Evolutionary conservation across 2,113 vertebrate genomes (phyloP).

Genomic region (Cygnus atratus): DNA sequence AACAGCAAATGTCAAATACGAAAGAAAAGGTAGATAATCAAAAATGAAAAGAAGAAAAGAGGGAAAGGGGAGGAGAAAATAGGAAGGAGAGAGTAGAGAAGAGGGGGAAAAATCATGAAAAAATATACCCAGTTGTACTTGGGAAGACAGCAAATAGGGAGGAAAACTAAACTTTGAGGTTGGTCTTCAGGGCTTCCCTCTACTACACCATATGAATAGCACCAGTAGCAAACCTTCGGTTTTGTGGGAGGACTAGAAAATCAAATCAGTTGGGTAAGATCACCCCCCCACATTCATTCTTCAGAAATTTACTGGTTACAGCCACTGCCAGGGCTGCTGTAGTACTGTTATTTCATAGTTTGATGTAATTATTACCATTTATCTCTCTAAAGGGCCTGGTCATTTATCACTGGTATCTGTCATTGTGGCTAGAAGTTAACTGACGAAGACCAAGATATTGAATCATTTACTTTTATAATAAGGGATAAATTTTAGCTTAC

Average conservation of each 20-base stretch:
- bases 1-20: background rate
- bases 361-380: constrained; percentile 23
- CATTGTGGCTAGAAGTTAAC: background rate
- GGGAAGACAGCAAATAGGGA: background rate
- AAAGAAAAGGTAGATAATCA: background rate
- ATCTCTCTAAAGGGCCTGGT: background rate
- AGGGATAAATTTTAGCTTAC: background rate
- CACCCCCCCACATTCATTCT: background rate
- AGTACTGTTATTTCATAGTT: background rate
- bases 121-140: background rate
- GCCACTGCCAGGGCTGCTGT: background rate
- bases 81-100: background rate
- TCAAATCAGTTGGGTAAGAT: background rate
- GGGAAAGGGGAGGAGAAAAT: background rate
- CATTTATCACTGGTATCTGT: background rate
- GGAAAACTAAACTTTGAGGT: background rate
- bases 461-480: background rate
- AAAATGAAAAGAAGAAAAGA: background rate
- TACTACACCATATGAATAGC: background rate
- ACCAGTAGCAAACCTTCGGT: background rate
- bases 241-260: background rate
- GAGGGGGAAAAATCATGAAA: background rate
- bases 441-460: background rate
- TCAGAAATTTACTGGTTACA: background rate
- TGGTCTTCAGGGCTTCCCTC: background rate